These are phyloP conservation scores for Elgaria multicarinata DNA, from an alignment of 2,113 vertebrate genomes.

Conservation along the genomic window DNA sequence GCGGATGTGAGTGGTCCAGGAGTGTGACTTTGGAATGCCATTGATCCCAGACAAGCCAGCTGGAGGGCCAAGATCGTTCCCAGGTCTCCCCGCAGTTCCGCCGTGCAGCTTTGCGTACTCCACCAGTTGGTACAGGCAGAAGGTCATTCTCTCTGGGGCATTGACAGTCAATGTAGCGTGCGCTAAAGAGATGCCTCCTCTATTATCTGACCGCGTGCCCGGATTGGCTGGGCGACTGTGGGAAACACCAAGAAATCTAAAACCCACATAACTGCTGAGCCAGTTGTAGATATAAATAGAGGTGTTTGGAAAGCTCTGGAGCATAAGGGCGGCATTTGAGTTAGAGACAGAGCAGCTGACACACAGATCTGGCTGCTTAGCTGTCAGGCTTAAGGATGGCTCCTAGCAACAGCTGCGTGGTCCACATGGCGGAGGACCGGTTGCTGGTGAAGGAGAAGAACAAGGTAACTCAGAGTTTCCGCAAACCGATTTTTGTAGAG, in stretches of 20 bases:
- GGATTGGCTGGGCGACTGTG: slow-evolving; percentile 73
- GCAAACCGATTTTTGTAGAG: no score
- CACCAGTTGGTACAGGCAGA: slow-evolving; percentile 69
- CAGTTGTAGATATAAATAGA: slow-evolving; percentile 60
- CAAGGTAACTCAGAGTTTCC: slow-evolving; percentile 59
- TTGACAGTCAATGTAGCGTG: slow-evolving; percentile 62
- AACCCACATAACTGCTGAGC: slow-evolving; percentile 54
- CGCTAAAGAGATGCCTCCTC: slow-evolving; percentile 59
- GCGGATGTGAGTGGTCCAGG: background rate
- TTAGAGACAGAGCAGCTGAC: background rate
- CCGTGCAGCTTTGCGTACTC: slow-evolving; percentile 29
- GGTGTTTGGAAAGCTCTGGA: background rate
- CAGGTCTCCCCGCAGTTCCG: slow-evolving; percentile 28
- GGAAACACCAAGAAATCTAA: slow-evolving; percentile 64
- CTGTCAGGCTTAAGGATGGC: slow-evolving; percentile 44
- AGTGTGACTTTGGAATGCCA: background rate
- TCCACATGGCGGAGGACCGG: slow-evolving; percentile 62
- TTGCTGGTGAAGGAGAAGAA: slow-evolving; percentile 70
- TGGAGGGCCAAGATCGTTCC: slow-evolving; percentile 52
- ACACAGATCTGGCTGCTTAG: background rate
- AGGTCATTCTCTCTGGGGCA: slow-evolving; percentile 67
- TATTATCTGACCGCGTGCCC: slow-evolving; percentile 47
- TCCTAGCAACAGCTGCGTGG: slow-evolving; percentile 50
- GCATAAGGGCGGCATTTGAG: background rate
- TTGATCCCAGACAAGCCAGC: slow-evolving; percentile 28